Conservation (phyloP, 2,888 invertebrate genomes). For the Nymphalis urticae region DNA sequence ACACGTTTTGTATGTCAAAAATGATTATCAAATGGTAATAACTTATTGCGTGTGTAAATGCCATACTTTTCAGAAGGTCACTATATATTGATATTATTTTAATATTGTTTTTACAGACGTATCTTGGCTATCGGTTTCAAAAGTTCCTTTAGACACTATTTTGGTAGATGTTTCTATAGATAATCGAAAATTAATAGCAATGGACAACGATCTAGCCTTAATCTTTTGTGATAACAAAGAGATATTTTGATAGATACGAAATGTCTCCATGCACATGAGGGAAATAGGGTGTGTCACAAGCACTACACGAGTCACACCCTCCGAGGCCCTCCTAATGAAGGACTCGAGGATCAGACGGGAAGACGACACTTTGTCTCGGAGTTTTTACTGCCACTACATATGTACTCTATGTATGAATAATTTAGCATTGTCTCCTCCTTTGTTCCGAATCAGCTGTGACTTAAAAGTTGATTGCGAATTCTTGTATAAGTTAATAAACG, state of each 20-base stretch:
- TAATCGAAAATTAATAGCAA: not conserved
- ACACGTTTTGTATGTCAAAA: no score
- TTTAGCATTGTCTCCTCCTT: slow-evolving; percentile 34
- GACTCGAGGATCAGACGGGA: slow-evolving; percentile 50
- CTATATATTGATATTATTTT: no score
- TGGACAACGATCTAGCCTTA: slow-evolving; percentile 13
- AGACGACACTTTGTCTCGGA: slow-evolving; percentile 58
- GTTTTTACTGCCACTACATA: slow-evolving; percentile 53
- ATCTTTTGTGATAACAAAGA: slow-evolving; percentile 31
- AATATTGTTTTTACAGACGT: no score
- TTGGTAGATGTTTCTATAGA: no score
- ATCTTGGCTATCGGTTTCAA: no score
- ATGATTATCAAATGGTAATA: no score
- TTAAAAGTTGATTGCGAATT: slow-evolving; percentile 29
- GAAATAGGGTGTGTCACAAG: slow-evolving; percentile 47
- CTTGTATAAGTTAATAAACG: slow-evolving; percentile 1
- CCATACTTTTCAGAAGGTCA: no score
- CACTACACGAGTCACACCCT: slow-evolving; percentile 48
- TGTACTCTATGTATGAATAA: slow-evolving; percentile 38
- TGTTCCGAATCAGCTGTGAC: slow-evolving; percentile 35
- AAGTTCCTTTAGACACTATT: no score
- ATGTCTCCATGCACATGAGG: slow-evolving; percentile 34
- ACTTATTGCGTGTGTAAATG: no score
- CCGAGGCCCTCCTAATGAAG: slow-evolving; percentile 60
- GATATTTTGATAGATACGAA: slow-evolving; percentile 35